These are phyloP conservation scores for Apocrypta bakeri DNA, from an alignment of 1,140 invertebrate genomes.

Conservation along the genomic window DNA sequence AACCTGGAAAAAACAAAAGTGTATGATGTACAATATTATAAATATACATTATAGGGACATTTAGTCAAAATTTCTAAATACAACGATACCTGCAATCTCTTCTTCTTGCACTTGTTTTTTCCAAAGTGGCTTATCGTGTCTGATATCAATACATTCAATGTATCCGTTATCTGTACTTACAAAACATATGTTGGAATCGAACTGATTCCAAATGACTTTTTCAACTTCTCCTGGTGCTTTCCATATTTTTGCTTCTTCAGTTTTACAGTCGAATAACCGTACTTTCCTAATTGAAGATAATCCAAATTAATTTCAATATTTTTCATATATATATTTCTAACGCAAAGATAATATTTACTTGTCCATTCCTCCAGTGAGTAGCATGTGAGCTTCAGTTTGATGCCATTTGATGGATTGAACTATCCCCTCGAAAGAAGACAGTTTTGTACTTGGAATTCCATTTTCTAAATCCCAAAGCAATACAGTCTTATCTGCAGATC, in stretches of 20 bases:
- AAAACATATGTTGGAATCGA: constrained; percentile 83
- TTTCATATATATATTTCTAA: constrained; percentile 28
- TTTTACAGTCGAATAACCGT: constrained; percentile 87
- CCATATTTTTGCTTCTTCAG: constrained; percentile 82
- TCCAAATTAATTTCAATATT: not conserved
- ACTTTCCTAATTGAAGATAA: constrained; percentile 74
- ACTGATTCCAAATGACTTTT: constrained; percentile 88
- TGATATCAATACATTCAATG: constrained; percentile 86
- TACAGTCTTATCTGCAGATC: constrained; percentile 90
- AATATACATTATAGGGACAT: constrained; percentile 48
- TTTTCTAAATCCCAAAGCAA: constrained; percentile 95
- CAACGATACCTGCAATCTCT: constrained; percentile 82
- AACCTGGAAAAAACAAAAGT: constrained; percentile 72
- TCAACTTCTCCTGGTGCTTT: constrained; percentile 87
- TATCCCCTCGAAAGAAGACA: constrained; percentile 87
- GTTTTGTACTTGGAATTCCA: constrained; percentile 81
- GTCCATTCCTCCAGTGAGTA: constrained; percentile 86
- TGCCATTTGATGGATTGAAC: constrained; percentile 92
- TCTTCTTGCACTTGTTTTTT: constrained; percentile 85
- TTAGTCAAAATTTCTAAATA: not conserved
- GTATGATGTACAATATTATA: constrained; percentile 12
- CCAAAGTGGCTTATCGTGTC: constrained; percentile 84
- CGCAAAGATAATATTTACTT: constrained; percentile 71
- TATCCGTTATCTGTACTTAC: constrained; percentile 88
- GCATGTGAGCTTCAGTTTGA: constrained; percentile 85